Evolutionary conservation across 2,888 invertebrate species (phyloP).

Genomic region (Drosophila birchii): DNA sequence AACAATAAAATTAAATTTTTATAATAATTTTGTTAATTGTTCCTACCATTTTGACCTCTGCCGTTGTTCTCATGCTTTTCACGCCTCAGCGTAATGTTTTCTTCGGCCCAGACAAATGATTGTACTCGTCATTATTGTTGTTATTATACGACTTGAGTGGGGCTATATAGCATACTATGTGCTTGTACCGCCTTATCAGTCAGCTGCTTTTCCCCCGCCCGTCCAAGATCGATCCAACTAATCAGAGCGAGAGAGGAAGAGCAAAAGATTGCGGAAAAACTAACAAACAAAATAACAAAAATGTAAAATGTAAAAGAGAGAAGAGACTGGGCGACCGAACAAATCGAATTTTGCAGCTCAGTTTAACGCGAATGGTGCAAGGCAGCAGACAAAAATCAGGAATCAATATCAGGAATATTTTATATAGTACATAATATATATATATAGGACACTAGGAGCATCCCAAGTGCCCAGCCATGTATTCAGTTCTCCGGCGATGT

Average conservation of each 20-base stretch:
- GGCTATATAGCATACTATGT: slow-evolving; percentile 9
- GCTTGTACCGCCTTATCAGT: slow-evolving; percentile 39
- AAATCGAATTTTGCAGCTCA: slow-evolving; percentile 36
- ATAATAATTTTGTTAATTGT: neutral
- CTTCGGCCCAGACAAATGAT: slow-evolving; percentile 44
- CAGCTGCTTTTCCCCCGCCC: slow-evolving; percentile 38
- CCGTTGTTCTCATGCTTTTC: slow-evolving; percentile 48
- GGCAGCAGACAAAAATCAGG: slow-evolving; percentile 20
- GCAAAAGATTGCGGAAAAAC: slow-evolving; percentile 31
- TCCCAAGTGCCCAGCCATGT: slow-evolving; percentile 46
- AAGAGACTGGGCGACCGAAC: slow-evolving; percentile 35
- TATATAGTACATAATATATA: neutral
- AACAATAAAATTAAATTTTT: too few species aligned
- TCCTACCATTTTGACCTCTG: neutral
- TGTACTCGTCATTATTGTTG: slow-evolving; percentile 31
- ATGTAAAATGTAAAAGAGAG: slow-evolving; percentile 49
- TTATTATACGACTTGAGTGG: slow-evolving; percentile 48
- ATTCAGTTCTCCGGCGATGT: slow-evolving; percentile 36
- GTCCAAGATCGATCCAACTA: slow-evolving; percentile 6
- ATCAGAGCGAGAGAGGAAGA: slow-evolving; percentile 21
- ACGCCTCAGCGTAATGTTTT: slow-evolving; percentile 49
- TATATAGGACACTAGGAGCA: slow-evolving; percentile 1
- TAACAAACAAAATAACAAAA: slow-evolving; percentile 45
- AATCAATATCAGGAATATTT: slow-evolving; percentile 2
- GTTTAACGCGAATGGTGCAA: slow-evolving; percentile 25